Base-by-base conservation (phyloP, 2,888 invertebrate species). In the Margaritifera margaritifera region DNA sequence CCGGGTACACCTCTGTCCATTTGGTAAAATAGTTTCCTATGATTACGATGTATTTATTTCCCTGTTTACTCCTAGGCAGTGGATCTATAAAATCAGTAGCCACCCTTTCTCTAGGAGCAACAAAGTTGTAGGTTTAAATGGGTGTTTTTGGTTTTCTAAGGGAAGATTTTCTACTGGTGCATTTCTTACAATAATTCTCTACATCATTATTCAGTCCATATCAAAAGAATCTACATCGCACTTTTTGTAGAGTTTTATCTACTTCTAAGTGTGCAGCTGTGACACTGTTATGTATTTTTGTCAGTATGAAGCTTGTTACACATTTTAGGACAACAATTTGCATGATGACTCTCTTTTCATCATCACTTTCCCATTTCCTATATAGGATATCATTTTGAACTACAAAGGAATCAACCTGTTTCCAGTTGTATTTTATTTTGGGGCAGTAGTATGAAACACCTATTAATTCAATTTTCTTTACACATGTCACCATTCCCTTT, bases 1-100 rank as follows among this genome's bases (percentile, higher is more conserved):
- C n/a, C n/a, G n/a, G n/a, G n/a, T n/a, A n/a, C n/a, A n/a, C n/a
- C n/a, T n/a, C n/a, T n/a, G n/a, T n/a, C n/a, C n/a, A n/a, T n/a
- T n/a, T n/a, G n/a, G n/a, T n/a, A n/a, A n/a, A n/a, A n/a, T n/a
- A n/a, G n/a, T n/a, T n/a, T n/a, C n/a, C n/a, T n/a, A n/a, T n/a
- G n/a, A n/a, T n/a, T n/a, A n/a, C n/a, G n/a, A n/a, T n/a, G n/a
- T n/a, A n/a, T n/a, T n/a, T n/a, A n/a, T n/a, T n/a, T n/a, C 27
- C 27, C 27, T 27, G 27, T 27, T 27, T 27, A 4, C 3, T 27
- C 27, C 4, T 27, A 4, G 27, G 27, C 5, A 61, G 22, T 31
- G 61, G 61, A 31, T 11, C 61, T 50, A 61, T 61, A 6, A 61
- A 61, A 11, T 62, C 62, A n/a, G 51, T 22, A 52, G 62, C 62